phyloP scores from a whole-genome alignment of 2,797 vertebrate species.

The Crax fasciolata region DNA sequence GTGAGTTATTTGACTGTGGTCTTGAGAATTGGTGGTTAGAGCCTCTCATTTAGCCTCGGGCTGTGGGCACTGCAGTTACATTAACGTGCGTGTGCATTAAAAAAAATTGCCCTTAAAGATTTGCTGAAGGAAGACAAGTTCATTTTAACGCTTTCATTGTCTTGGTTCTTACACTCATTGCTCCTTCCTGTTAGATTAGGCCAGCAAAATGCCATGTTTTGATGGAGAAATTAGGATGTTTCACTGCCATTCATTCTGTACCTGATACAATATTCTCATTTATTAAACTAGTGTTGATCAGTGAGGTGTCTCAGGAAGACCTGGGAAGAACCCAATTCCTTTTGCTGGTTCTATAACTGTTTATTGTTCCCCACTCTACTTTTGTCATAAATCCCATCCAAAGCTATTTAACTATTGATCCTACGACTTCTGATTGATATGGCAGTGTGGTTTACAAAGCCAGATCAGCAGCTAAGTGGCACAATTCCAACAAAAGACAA shows the following conservation, averaged over 20 bases:
- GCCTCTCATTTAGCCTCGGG: constrained; percentile 34
- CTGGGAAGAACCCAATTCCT: background rate
- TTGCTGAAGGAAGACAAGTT: background rate
- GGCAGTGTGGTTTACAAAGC: background rate
- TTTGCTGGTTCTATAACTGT: background rate
- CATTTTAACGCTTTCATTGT: background rate
- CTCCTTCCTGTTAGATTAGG: background rate
- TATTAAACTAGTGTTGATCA: background rate
- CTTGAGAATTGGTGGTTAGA: constrained; percentile 1
- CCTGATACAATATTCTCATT: background rate
- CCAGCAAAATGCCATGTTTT: background rate
- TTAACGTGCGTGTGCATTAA: background rate
- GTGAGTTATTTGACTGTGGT: background rate
- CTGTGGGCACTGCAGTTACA: background rate
- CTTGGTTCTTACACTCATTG: background rate
- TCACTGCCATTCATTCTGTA: background rate
- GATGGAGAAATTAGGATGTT: background rate
- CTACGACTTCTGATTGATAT: background rate
- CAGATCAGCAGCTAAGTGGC: background rate
- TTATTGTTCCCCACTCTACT: background rate
- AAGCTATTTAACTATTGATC: constrained; percentile 9
- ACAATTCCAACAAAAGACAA: background rate
- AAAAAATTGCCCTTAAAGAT: background rate
- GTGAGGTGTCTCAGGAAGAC: background rate
- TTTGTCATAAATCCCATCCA: background rate